Evolutionary conservation across 2,797 vertebrate genomes (phyloP).

Genomic region (Phrynocephalus forsythii): DNA sequence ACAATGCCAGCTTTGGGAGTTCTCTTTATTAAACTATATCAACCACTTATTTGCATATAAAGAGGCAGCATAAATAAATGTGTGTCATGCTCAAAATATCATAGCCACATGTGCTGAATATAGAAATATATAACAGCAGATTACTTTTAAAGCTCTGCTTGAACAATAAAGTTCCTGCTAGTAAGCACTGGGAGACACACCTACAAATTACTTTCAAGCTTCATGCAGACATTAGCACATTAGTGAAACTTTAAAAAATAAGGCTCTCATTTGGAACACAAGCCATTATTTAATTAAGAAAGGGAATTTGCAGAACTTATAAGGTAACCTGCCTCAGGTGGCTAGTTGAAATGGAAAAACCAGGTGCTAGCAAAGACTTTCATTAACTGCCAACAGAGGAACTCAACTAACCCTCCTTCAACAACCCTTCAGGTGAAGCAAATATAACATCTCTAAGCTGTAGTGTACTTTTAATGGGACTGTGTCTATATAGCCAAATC

Average conservation of each 20-base stretch:
- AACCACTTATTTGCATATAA: neutral
- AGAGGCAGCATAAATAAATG: neutral
- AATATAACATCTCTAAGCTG: neutral
- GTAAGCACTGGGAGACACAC: conserved; percentile 7
- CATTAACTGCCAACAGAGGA: neutral
- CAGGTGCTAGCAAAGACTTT: neutral
- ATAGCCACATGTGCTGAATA: neutral
- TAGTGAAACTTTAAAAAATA: neutral
- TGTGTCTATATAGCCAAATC: neutral
- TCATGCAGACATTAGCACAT: neutral
- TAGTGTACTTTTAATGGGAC: neutral
- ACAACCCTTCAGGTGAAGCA: neutral
- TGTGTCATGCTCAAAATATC: neutral
- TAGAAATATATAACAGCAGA: neutral
- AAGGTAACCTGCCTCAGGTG: neutral
- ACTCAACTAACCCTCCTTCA: neutral
- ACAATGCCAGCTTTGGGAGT: neutral
- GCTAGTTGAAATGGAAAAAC: neutral
- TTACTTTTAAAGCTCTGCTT: neutral
- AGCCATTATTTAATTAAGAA: neutral
- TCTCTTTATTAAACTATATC: neutral
- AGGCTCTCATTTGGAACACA: neutral
- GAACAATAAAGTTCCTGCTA: neutral
- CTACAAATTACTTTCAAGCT: conserved; percentile 7
- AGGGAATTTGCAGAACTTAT: neutral